These are phyloP conservation scores for Ceyx cyanopectus DNA, from an alignment of 2,113 vertebrate genomes.

Conservation along the genomic window DNA sequence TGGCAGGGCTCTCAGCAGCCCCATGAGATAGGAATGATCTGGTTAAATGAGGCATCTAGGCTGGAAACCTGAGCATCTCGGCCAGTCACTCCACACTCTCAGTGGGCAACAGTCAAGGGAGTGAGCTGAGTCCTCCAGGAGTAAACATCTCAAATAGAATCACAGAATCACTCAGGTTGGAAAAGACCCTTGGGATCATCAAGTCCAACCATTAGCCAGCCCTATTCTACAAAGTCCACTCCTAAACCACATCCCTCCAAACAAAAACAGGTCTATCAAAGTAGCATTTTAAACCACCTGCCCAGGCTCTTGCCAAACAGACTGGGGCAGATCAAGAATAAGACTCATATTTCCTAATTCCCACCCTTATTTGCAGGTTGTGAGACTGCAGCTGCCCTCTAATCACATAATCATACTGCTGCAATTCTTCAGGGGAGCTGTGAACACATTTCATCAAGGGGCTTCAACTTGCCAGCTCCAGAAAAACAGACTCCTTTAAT, in stretches of 20 bases:
- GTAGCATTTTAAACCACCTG: not conserved
- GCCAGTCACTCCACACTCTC: not conserved
- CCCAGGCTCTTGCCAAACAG: not conserved
- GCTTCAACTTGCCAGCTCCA: not conserved
- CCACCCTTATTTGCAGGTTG: not conserved
- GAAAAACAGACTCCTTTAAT: not conserved
- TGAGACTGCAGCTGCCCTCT: not conserved
- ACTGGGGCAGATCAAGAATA: not conserved
- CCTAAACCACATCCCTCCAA: too few relatives aligned
- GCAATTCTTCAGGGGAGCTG: not conserved
- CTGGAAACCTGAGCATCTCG: not conserved
- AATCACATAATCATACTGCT: not conserved
- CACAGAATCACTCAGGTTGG: too few relatives aligned
- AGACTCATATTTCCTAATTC: not conserved
- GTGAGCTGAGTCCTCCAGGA: not conserved
- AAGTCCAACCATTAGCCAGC: too few relatives aligned
- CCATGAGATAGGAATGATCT: not conserved
- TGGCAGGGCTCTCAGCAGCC: not conserved
- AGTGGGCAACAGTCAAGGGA: not conserved
- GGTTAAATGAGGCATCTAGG: not conserved
- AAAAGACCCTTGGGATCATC: too few relatives aligned
- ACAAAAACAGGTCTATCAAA: not conserved
- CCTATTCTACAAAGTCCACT: too few relatives aligned
- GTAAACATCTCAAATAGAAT: not conserved
- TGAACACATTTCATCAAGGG: conserved; percentile 1